Conservation (phyloP, 2,888 invertebrate genomes). For the Plagodis dolabraria region DNA sequence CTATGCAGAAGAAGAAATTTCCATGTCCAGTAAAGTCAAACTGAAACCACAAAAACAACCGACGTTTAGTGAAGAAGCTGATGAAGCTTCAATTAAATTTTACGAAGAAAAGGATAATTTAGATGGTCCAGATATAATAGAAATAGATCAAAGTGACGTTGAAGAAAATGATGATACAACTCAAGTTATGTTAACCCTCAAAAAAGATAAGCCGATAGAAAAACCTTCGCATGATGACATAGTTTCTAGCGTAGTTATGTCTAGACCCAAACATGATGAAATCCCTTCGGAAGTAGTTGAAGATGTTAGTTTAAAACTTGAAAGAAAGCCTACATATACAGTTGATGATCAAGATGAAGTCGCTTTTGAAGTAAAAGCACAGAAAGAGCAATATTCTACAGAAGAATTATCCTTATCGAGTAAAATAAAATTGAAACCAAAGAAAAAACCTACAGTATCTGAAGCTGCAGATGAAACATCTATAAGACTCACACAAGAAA, state of each 20-base stretch:
- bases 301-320: slow-evolving; percentile 88
- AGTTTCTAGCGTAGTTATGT: slow-evolving; percentile 63
- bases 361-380: slow-evolving; percentile 71
- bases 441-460: slow-evolving; percentile 84
- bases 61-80: slow-evolving; percentile 91
- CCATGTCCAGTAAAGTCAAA: slow-evolving; percentile 93
- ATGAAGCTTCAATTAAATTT: slow-evolving; percentile 89
- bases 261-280: slow-evolving; percentile 62
- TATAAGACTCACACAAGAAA: slow-evolving; percentile 87
- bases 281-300: slow-evolving; percentile 80
- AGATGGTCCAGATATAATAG: slow-evolving; percentile 73
- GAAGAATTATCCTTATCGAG: slow-evolving; percentile 90
- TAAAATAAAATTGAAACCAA: slow-evolving; percentile 88
- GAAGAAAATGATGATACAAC: slow-evolving; percentile 71
- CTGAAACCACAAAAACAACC: slow-evolving; percentile 89
- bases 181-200: slow-evolving; percentile 67
- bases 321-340: slow-evolving; percentile 87
- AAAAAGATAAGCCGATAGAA: slow-evolving; percentile 71
- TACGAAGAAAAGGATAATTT: slow-evolving; percentile 78
- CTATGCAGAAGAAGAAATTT: slow-evolving; percentile 94
- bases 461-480: slow-evolving; percentile 89
- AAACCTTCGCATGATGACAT: slow-evolving; percentile 65
- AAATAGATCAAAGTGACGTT: slow-evolving; percentile 76
- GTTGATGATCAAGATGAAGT: slow-evolving; percentile 88
- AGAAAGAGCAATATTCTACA: slow-evolving; percentile 82